Evolutionary conservation across 2,888 invertebrate species (phyloP).

Genomic region (Rotaria sp.): DNA sequence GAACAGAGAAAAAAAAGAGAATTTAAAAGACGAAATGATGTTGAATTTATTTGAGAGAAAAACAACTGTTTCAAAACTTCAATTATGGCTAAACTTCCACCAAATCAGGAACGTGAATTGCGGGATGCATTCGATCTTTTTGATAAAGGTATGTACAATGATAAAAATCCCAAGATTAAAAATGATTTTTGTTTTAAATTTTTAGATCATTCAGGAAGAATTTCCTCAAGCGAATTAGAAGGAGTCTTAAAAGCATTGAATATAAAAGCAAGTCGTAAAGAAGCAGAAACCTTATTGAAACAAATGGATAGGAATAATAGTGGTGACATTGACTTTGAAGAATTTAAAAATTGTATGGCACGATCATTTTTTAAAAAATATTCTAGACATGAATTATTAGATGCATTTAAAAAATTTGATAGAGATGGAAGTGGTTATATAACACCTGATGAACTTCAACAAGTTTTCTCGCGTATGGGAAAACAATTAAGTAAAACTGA

Average conservation of each 20-base stretch:
- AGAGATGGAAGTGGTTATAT: conserved; percentile 31
- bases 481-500: conserved; percentile 27
- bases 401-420: conserved; percentile 38
- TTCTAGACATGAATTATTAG: conserved; percentile 25
- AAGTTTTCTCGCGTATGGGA: conserved; percentile 34
- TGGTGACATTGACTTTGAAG: conserved; percentile 34
- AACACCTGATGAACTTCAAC: background rate
- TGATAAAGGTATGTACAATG: conserved; percentile 11
- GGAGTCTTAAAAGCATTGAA: background rate
- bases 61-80: background rate
- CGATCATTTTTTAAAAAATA: conserved; percentile 30
- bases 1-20: background rate
- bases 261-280: background rate
- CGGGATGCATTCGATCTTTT: conserved; percentile 38
- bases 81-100: background rate
- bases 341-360: conserved; percentile 33
- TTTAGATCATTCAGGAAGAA: background rate
- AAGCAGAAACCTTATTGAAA: background rate
- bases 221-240: background rate
- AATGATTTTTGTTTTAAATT: background rate
- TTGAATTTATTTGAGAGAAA: background rate
- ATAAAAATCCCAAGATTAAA: background rate
- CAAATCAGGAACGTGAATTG: background rate
- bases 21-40: background rate
- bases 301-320: conserved; percentile 1